Percentiles rank a stretch among this genome's conserved stretches.
Evolutionary conservation across 2,797 vertebrate genomes (phyloP).

Genomic region (Sternarchorhynchus goeldii): DNA sequence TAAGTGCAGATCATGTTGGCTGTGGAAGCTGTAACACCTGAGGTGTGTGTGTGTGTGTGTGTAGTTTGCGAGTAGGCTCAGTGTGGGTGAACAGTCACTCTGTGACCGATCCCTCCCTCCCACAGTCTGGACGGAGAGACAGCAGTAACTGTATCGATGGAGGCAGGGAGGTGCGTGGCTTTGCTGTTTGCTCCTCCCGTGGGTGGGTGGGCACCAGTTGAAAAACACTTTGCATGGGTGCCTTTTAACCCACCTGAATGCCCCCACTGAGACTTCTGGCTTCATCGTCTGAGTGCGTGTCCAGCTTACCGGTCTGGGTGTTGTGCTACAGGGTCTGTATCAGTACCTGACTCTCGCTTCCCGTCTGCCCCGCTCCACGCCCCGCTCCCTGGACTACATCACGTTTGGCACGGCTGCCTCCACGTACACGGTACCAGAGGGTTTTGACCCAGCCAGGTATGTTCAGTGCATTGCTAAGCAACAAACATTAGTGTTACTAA

Average conservation of each 20-base stretch:
- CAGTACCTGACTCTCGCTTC: conserved; percentile 69
- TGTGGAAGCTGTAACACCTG: conserved; percentile 37
- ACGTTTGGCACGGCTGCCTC: conserved; percentile 65
- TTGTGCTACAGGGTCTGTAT: conserved; percentile 71
- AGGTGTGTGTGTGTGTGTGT: conserved; percentile 22
- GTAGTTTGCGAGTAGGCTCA: conserved; percentile 79
- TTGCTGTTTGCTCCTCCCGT: not conserved
- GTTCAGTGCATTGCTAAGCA: conserved; percentile 30
- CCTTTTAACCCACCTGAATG: no score
- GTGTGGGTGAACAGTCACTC: conserved; percentile 88
- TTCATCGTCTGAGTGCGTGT: no score
- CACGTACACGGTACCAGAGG: conserved; percentile 63
- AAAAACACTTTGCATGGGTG: no score
- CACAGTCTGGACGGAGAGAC: conserved; percentile 80
- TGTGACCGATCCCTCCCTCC: conserved; percentile 80
- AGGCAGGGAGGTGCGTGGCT: conserved; percentile 76
- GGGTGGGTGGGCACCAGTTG: no score
- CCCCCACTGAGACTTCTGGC: no score
- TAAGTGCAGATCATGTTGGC: conserved; percentile 28
- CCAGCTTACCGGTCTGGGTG: not conserved
- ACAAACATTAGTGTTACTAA: not conserved
- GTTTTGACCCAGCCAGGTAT: conserved; percentile 63
- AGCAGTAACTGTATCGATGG: conserved; percentile 83
- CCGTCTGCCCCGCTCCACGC: conserved; percentile 55
- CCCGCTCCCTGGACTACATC: conserved; percentile 65